A percentile compares a stretch with the other conserved stretches of the same genome.
phyloP scores from a whole-genome alignment of 2,797 vertebrate genomes.

The Setipinna tenuifilis region DNA sequence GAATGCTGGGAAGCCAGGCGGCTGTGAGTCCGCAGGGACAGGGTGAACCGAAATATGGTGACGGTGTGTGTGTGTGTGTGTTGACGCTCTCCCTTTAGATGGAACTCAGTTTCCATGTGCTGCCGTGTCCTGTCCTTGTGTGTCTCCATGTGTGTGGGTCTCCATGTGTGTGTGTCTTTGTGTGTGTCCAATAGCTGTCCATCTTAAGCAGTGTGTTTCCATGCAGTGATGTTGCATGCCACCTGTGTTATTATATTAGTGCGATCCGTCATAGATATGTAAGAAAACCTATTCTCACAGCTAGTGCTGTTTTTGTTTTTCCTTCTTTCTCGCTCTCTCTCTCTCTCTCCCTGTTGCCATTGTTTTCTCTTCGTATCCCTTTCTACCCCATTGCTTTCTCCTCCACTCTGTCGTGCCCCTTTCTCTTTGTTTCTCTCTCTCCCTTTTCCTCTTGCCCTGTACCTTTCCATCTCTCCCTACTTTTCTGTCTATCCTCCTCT shows the following conservation, averaged over 20 bases:
- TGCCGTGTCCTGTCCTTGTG: conserved; percentile 31
- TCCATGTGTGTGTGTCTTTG: conserved; percentile 33
- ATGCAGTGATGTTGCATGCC: background rate
- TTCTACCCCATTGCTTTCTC: no score
- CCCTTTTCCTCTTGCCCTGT: background rate
- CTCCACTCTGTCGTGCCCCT: no score
- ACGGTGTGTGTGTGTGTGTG: conserved; percentile 44
- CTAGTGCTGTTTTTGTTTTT: background rate
- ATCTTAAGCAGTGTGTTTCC: background rate
- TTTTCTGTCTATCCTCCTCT: background rate
- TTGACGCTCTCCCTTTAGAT: background rate
- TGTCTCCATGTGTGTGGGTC: conserved; percentile 47
- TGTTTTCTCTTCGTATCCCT: no score
- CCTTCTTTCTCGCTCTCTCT: conserved; percentile 26
- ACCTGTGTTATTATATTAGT: background rate
- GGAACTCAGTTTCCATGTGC: conserved; percentile 23
- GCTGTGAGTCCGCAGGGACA: conserved; percentile 13
- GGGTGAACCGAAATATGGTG: conserved; percentile 68
- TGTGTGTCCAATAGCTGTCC: conserved; percentile 1
- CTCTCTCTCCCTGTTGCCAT: background rate
- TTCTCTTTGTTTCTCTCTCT: background rate
- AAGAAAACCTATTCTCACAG: background rate
- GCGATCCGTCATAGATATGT: background rate
- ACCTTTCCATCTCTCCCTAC: background rate
- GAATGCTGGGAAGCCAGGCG: background rate